Evolutionary conservation across 2,888 invertebrate genomes (phyloP), one percentile per base, ranked within the genome.

Genomic region (Cerastis rubricosa): DNA sequence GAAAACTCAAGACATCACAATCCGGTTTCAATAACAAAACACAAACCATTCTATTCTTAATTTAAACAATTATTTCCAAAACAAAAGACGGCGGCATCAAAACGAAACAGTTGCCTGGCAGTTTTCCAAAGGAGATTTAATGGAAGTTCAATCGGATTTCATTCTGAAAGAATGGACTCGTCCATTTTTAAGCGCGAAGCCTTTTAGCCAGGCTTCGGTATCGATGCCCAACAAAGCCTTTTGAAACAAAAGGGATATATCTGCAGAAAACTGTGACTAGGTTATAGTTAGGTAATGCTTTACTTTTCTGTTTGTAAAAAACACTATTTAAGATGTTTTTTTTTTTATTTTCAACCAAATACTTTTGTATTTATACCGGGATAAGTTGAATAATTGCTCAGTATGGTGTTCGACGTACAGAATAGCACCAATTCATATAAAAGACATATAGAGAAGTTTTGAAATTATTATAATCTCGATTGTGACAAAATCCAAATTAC

Each of bases 201-300:
- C 35, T 73, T 85, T 87, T 61, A 76, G 65, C 11, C 29, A 65
- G 64, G 73, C 69, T 45, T 1, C 19, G 57, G 29, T 76, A 68
- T 71, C 73, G 59, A 76, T 74, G 69, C 65, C 11, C 22, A 51
- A 69, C 72, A 81, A 76, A 81, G 66, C 59, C 54, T 17, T 67
- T 49, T 51, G 61, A 71, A 85, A 85, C 69, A 85, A 87, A 85
- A 78, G 75, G 54, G 63, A 78, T 81, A 79, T 76, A 76, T 65
- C 61, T 76, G 19, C 0, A 2, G 65, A 22, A 54, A 80, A 78
- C 70, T 54, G 70, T 63, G 19, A 74, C 54, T 57, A 72, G 49
- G 64, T 74, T 74, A 63, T 67, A 4, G 12, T 25, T 47, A 54
- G 17, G 14, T 35, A n/a, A 61, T 5, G 9, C 19, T 47, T 54